Conservation (phyloP, 2,888 invertebrate species). For the Chesias legatella region DNA sequence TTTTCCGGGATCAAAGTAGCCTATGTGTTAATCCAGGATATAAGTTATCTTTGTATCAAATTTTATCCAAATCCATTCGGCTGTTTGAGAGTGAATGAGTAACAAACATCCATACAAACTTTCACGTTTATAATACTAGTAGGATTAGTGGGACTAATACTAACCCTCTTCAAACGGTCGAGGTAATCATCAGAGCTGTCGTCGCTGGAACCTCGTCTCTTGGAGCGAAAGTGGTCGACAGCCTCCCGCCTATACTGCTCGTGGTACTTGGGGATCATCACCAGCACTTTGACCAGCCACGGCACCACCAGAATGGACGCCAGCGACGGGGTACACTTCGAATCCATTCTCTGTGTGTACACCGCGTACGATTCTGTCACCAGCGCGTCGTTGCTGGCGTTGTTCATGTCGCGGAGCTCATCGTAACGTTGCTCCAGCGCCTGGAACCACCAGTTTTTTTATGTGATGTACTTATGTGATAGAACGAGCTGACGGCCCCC, state of each 20-base stretch:
- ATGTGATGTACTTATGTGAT: no score
- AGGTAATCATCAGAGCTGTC: slow-evolving; percentile 27
- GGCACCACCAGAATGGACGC: slow-evolving; percentile 30
- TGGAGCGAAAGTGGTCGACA: slow-evolving; percentile 20
- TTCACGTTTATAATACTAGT: no score
- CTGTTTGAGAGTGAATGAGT: no score
- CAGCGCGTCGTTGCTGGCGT: slow-evolving; percentile 12
- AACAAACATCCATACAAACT: no score
- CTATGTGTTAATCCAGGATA: no score
- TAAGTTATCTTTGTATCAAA: no score
- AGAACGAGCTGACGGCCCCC: no score
- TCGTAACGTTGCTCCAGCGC: slow-evolving; percentile 10
- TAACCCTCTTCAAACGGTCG: slow-evolving; percentile 22
- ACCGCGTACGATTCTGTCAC: slow-evolving; percentile 54
- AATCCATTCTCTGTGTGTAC: slow-evolving; percentile 79
- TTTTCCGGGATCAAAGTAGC: no score
- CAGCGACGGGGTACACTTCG: slow-evolving; percentile 29
- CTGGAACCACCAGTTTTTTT: no score
- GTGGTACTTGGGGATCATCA: slow-evolving; percentile 28
- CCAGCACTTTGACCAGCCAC: slow-evolving; percentile 29
- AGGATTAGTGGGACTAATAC: no score
- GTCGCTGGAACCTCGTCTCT: slow-evolving; percentile 24
- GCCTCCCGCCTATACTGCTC: slow-evolving; percentile 17
- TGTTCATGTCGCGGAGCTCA: slow-evolving; percentile 9
- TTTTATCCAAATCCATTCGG: no score